Conservation (phyloP, 2,113 vertebrate genomes). For the Siniperca chuatsi region DNA sequence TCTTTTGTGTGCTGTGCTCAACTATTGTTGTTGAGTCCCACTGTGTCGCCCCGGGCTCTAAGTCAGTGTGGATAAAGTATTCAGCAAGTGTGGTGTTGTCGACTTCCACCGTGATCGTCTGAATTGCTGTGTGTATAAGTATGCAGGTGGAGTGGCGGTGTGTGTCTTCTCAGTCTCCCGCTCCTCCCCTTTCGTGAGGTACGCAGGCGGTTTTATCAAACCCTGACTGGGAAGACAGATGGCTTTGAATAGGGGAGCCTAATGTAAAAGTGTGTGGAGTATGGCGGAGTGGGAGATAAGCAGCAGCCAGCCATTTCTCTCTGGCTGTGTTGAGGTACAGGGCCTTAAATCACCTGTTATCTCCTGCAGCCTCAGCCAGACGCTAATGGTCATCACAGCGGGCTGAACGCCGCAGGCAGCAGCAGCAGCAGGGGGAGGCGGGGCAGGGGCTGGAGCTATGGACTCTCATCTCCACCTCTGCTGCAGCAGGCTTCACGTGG, state of each 20-base stretch:
- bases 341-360: slow-evolving; percentile 87
- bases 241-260: slow-evolving; percentile 78
- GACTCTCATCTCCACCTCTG: slow-evolving; percentile 28
- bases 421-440: slow-evolving; percentile 14
- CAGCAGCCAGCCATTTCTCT: slow-evolving; percentile 77
- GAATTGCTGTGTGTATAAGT: slow-evolving; percentile 64
- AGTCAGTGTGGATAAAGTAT: slow-evolving; percentile 68
- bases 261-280: slow-evolving; percentile 85
- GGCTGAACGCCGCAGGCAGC: slow-evolving; percentile 67
- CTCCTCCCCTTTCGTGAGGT: slow-evolving; percentile 62
- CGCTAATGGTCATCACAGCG: slow-evolving; percentile 85
- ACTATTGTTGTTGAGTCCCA: slow-evolving; percentile 65
- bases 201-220: slow-evolving; percentile 80
- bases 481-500: slow-evolving; percentile 37
- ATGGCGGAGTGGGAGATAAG: slow-evolving; percentile 82
- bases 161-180: slow-evolving; percentile 50
- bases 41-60: slow-evolving; percentile 55
- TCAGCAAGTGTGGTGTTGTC: slow-evolving; percentile 56
- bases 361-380: slow-evolving; percentile 83
- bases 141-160: slow-evolving; percentile 62
- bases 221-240: slow-evolving; percentile 84
- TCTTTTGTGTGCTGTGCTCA: slow-evolving; percentile 41
- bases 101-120: slow-evolving; percentile 50
- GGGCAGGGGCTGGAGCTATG: slow-evolving; percentile 4
- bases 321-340: slow-evolving; percentile 72